Conservation (phyloP, 2,888 invertebrate genomes). For the Alviniconcha strummeri region DNA sequence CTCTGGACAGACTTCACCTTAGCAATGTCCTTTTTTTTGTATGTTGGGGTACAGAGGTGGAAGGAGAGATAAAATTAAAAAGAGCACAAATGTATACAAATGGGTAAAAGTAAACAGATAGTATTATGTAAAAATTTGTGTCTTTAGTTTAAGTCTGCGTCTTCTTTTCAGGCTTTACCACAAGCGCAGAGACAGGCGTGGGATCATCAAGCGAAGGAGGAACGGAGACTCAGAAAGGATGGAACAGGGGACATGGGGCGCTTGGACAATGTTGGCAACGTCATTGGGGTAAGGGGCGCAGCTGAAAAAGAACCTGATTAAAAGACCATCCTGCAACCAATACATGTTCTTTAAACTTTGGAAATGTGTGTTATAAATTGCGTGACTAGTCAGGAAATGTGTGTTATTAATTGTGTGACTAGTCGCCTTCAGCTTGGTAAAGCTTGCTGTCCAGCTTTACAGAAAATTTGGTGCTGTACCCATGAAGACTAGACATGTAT, state of each 20-base stretch:
- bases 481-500: no score
- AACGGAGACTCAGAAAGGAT: not conserved
- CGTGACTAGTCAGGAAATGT: not conserved
- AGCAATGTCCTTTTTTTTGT: no score
- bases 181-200: not conserved
- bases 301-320: no score
- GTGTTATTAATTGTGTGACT: no score
- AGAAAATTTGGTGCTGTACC: no score
- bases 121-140: not conserved
- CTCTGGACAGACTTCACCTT: no score
- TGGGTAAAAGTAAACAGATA: not conserved
- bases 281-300: slow-evolving; percentile 7
- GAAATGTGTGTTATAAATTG: no score
- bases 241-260: not conserved
- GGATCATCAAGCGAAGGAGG: slow-evolving; percentile 17
- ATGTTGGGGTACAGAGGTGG: no score
- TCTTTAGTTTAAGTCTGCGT: not conserved
- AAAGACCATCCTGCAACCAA: no score
- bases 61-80: not conserved
- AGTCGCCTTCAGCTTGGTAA: not conserved
- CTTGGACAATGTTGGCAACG: slow-evolving; percentile 18
- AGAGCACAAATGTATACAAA: not conserved
- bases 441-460: no score
- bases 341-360: no score
- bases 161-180: not conserved